Conservation (phyloP, 2,888 invertebrate genomes). For the Chironomus tentans region DNA sequence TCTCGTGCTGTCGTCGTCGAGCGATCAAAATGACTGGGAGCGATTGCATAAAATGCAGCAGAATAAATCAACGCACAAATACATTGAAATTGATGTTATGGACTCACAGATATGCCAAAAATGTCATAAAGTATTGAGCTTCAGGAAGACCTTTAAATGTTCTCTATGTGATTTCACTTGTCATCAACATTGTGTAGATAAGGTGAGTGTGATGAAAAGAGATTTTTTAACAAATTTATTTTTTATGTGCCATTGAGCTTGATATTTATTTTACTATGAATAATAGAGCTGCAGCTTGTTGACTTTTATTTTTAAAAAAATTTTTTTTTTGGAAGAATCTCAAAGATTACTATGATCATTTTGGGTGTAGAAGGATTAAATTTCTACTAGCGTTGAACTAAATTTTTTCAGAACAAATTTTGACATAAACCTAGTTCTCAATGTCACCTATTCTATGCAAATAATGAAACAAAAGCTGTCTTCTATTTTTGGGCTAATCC, state of each 20-base stretch:
- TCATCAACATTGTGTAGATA: slow-evolving; percentile 27
- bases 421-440: too few species aligned
- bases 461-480: too few species aligned
- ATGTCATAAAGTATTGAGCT: slow-evolving; percentile 17
- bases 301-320: too few species aligned
- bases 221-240: not conserved
- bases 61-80: slow-evolving; percentile 11
- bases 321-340: too few species aligned
- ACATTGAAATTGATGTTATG: slow-evolving; percentile 16
- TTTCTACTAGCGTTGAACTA: too few species aligned
- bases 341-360: too few species aligned
- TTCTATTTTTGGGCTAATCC: too few species aligned
- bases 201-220: slow-evolving; percentile 19
- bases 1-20: not conserved
- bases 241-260: not conserved
- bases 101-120: slow-evolving; percentile 24
- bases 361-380: too few species aligned
- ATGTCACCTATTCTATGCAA: too few species aligned
- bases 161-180: slow-evolving; percentile 27
- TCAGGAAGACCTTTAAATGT: slow-evolving; percentile 26
- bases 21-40: slow-evolving; percentile 7
- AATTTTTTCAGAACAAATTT: too few species aligned
- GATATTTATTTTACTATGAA: not conserved
- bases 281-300: too few species aligned
- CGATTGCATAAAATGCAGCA: slow-evolving; percentile 16